A percentile compares a stretch with the other conserved stretches of the same genome.
Conservation (phyloP, 1,140 invertebrate genomes). For the Drosophila willistoni region DNA sequence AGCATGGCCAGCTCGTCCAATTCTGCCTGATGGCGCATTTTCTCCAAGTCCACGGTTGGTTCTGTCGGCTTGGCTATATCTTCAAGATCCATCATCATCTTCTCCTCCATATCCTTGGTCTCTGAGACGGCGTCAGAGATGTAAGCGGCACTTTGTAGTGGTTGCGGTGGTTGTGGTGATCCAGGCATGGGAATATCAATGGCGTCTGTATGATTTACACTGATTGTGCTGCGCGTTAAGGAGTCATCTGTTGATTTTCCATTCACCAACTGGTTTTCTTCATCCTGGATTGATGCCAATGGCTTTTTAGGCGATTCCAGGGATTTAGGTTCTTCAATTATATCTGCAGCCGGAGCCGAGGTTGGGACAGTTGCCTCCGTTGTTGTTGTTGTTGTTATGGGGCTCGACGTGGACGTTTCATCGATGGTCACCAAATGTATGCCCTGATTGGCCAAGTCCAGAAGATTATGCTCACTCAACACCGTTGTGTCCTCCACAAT, state of each 20-base stretch:
- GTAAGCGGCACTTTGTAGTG: slow-evolving; percentile 19
- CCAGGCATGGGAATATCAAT: slow-evolving; percentile 66
- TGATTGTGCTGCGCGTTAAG: slow-evolving; percentile 11
- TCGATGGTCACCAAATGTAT: slow-evolving; percentile 75
- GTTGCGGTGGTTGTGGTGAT: slow-evolving; percentile 37
- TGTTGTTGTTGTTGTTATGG: slow-evolving; percentile 37
- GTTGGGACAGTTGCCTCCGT: slow-evolving; percentile 21
- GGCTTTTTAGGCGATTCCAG: slow-evolving; percentile 34
- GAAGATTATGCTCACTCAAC: slow-evolving; percentile 61
- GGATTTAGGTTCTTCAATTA: slow-evolving; percentile 28
- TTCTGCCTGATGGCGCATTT: slow-evolving; percentile 84
- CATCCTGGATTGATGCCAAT: slow-evolving; percentile 22
- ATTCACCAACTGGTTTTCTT: slow-evolving; percentile 35
- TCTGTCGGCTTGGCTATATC: slow-evolving; percentile 68
- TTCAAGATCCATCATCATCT: slow-evolving; percentile 43
- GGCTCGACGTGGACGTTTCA: slow-evolving; percentile 53
- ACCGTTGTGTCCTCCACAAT: slow-evolving; percentile 68
- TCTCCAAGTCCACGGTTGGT: slow-evolving; percentile 74
- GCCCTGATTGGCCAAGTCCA: slow-evolving; percentile 74
- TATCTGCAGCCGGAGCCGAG: slow-evolving; percentile 8
- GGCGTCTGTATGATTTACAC: slow-evolving; percentile 34
- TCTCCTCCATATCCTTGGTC: slow-evolving; percentile 18
- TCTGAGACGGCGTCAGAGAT: slow-evolving; percentile 1
- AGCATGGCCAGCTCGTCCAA: slow-evolving; percentile 88
- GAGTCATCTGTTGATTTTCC: slow-evolving; percentile 30